A percentile compares a stretch with the other conserved stretches of the same genome.
Conservation (phyloP, 2,888 invertebrate species). For the Spodoptera picta region DNA sequence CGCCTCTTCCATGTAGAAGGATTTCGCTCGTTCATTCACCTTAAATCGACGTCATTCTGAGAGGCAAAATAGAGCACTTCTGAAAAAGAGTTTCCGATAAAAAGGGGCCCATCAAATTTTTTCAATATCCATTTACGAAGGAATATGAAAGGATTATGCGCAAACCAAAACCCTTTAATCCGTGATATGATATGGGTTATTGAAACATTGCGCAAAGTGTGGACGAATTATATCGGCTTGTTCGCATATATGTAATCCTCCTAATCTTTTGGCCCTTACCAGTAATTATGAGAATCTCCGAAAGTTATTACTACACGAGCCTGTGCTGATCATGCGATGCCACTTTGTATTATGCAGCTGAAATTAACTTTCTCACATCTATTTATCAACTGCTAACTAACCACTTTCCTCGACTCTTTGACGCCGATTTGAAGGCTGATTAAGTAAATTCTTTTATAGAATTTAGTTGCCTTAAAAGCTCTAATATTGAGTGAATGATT, state of each 20-base stretch:
- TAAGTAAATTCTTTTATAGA: constrained; percentile 28
- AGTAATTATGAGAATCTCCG: constrained; percentile 59
- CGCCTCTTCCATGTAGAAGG: constrained; percentile 86
- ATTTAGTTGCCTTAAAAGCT: constrained; percentile 36
- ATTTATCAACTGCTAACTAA: constrained; percentile 23
- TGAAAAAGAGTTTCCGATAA: constrained; percentile 84
- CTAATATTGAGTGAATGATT: constrained; percentile 41
- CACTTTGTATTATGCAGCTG: constrained; percentile 45
- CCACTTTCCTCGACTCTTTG: constrained; percentile 40
- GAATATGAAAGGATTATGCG: constrained; percentile 84
- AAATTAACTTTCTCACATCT: constrained; percentile 50
- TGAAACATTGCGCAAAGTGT: constrained; percentile 75
- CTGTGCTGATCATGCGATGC: constrained; percentile 12
- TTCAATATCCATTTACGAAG: constrained; percentile 85
- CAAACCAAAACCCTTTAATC: constrained; percentile 82
- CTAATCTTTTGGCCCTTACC: constrained; percentile 59
- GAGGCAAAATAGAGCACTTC: constrained; percentile 85
- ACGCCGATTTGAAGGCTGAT: constrained; percentile 43
- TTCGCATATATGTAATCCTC: constrained; percentile 63
- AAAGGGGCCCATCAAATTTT: constrained; percentile 82
- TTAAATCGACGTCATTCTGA: constrained; percentile 86
- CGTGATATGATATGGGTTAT: constrained; percentile 80
- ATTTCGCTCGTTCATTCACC: constrained; percentile 87
- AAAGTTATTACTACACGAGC: constrained; percentile 58
- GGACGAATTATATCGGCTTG: constrained; percentile 72